Conservation (phyloP, 2,113 vertebrate species). For the Tauraco erythrolophus region DNA sequence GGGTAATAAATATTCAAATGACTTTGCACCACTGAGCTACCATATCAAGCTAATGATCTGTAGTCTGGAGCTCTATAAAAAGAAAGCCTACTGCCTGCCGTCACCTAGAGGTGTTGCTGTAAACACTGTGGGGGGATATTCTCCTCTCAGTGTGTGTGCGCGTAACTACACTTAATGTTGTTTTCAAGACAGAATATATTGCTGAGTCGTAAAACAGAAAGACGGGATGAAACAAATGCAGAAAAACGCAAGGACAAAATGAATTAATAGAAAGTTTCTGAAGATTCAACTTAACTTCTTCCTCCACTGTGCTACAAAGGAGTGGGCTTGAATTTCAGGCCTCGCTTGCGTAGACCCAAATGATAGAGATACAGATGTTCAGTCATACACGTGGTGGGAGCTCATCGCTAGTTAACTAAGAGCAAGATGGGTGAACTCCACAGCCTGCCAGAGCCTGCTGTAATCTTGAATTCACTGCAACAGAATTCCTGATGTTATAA, state of each 20-base stretch:
- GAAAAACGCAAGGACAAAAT: not conserved
- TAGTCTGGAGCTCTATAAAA: slow-evolving; percentile 75
- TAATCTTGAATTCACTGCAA: not conserved
- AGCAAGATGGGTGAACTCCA: not conserved
- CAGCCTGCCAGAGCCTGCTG: not conserved
- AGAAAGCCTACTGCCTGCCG: slow-evolving; percentile 69
- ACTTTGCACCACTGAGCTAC: slow-evolving; percentile 70
- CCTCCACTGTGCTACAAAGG: not conserved
- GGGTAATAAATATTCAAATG: slow-evolving; percentile 70
- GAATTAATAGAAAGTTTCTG: slow-evolving; percentile 28
- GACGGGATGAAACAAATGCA: slow-evolving; percentile 31
- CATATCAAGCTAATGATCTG: slow-evolving; percentile 78
- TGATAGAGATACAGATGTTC: not conserved
- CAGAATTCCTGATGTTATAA: not conserved
- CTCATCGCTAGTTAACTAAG: not conserved
- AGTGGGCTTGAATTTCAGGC: not conserved
- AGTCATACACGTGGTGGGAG: not conserved
- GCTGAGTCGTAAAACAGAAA: slow-evolving; percentile 64
- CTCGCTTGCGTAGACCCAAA: not conserved
- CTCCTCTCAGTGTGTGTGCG: slow-evolving; percentile 68
- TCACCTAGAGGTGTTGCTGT: slow-evolving; percentile 76
- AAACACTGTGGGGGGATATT: slow-evolving; percentile 70
- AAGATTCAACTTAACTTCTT: not conserved
- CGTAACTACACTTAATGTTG: slow-evolving; percentile 72
- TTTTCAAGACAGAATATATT: slow-evolving; percentile 67